Evolutionary conservation across 2,888 invertebrate genomes (phyloP), one percentile per base, ranked within the genome.

Genomic region (Ochropacha duplaris): DNA sequence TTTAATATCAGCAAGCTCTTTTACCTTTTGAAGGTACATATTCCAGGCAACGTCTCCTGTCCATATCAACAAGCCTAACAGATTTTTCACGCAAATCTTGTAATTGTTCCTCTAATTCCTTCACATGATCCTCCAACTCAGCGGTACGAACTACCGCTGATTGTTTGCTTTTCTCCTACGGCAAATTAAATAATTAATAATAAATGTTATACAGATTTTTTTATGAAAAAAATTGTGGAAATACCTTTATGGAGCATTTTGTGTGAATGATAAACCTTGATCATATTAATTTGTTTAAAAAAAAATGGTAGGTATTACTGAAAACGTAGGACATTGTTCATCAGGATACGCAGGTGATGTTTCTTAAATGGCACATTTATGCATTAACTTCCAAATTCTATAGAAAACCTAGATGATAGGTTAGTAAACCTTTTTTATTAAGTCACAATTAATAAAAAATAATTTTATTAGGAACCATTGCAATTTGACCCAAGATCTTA

Each of bases 1-100:
- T 22, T 24, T 56, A 3, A 24, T 22, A 1, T 9, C 0, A n/a
- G 5, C 50, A 16, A 9, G 14, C 8, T 16, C 36, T 51, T 54
- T 58, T 62, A 90, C 92, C 90, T 82, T 87, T 91, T 1, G 77
- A 65, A 0, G 92, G 92, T 8, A 90, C 63, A 63, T 83, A 86
- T 49, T 89, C 89, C n/a, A 89, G 69, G 62, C 86, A 86, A 31
- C 83, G 78, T 56, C 73, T 74, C 54, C 80, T 80, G 56, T 89
- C 88, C 62, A 87, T 67, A 50, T 91, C 86, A 4, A 90, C 79
- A 1, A 92, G 80, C 28, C 68, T 74, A 1, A 76, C 72, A 9
- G 90, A 88, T 1, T 81, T 80, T 57, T 90, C 88, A 5, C 81
- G 80, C 51, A 89, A 54, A 16, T 68, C 49, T 50, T 72, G 67